Percentiles rank a stretch among this genome's conserved stretches.
These are phyloP conservation scores for Tinamus major DNA, from an alignment of 2,797 vertebrate species.

Conservation along the genomic window DNA sequence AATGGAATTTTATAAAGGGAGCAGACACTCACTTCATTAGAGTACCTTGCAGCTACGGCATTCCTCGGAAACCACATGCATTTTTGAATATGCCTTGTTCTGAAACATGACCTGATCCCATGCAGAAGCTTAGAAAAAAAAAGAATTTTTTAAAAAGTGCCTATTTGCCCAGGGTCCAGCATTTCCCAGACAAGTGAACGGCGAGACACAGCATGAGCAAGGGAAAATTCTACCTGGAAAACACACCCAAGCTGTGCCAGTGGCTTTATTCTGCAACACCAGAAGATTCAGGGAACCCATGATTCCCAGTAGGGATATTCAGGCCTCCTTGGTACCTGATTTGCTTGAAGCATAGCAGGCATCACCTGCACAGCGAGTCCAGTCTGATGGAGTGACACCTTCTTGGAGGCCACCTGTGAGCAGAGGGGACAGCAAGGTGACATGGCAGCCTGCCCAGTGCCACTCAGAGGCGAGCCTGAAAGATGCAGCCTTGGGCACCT, in stretches of 20 bases:
- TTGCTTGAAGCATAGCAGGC: fast-evolving
- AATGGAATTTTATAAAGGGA: not conserved
- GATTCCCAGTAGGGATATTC: not conserved
- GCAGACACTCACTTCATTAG: fast-evolving
- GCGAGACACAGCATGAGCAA: not conserved
- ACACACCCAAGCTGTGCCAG: fast-evolving
- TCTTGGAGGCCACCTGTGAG: not conserved
- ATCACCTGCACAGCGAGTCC: not conserved
- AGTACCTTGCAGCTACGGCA: not conserved
- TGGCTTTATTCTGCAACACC: not conserved
- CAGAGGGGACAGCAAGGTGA: not conserved
- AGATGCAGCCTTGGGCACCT: not conserved
- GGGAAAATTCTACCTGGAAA: not conserved
- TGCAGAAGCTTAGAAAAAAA: not conserved
- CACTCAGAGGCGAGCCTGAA: not conserved
- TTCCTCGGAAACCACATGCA: not conserved
- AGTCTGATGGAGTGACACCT: not conserved
- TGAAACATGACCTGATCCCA: too few species aligned
- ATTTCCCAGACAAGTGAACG: not conserved
- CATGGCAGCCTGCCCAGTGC: not conserved
- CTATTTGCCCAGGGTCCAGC: not conserved
- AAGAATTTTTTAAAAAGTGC: fast-evolving
- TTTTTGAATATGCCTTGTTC: not conserved
- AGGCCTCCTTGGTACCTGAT: not conserved
- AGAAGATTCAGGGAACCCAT: not conserved